These are phyloP conservation scores for Frankliniella intonsa DNA, from an alignment of 2,888 invertebrate genomes.

Conservation along the genomic window DNA sequence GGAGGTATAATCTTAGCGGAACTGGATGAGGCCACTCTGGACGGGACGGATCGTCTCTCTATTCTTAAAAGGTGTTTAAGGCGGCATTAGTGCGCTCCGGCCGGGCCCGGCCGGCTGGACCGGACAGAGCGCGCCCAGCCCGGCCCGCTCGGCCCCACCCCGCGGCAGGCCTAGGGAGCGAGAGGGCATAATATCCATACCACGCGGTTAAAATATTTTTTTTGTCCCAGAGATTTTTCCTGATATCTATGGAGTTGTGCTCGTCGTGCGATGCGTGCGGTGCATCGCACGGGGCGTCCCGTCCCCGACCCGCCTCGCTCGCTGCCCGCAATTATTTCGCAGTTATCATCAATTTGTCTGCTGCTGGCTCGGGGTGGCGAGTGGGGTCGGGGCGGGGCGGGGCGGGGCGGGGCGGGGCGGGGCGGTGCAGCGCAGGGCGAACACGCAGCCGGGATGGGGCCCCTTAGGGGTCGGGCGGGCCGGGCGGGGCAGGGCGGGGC, in stretches of 20 bases:
- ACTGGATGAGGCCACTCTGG: not conserved
- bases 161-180: not conserved
- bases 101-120: not conserved
- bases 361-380: not conserved
- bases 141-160: not conserved
- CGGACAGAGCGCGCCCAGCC: not conserved
- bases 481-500: not conserved
- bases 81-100: not conserved
- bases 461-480: not conserved
- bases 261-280: not conserved
- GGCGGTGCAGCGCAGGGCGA: not conserved
- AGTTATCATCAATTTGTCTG: constrained; percentile 22
- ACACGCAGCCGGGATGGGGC: not conserved
- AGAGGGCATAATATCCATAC: too few relatives aligned
- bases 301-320: not conserved
- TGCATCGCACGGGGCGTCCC: not conserved
- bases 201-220: too few relatives aligned
- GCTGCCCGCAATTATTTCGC: not conserved
- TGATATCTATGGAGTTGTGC: too few relatives aligned
- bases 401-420: not conserved
- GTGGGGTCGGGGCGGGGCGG: not conserved
- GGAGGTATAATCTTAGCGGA: constrained; percentile 1
- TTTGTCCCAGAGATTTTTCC: too few relatives aligned
- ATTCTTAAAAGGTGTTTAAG: constrained; percentile 27
- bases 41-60: not conserved